Percentiles rank a stretch among this genome's conserved stretches.
Conservation (phyloP, 2,797 vertebrate species). For the Stomatorhinus walkeri region DNA sequence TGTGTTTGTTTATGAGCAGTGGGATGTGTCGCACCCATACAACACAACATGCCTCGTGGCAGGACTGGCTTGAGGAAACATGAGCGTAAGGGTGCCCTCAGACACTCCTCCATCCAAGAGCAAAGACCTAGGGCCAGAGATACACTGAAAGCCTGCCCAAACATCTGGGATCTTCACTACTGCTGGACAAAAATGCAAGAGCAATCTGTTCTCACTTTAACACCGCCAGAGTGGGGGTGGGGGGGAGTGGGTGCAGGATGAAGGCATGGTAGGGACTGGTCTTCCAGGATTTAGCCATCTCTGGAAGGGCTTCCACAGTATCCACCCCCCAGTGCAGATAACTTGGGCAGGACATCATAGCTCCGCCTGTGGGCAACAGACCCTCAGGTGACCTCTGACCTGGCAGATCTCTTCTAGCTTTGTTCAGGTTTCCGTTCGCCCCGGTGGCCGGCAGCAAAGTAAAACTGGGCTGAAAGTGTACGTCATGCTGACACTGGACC, state of each 20-base stretch:
- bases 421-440: background rate
- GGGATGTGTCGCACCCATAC: background rate
- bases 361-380: slow-evolving; percentile 10
- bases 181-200: background rate
- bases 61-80: background rate
- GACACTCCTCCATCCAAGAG: background rate
- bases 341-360: background rate
- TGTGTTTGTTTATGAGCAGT: slow-evolving; percentile 35
- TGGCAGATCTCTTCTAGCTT: background rate
- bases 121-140: background rate
- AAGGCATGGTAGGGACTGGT: background rate
- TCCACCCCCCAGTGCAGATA: background rate
- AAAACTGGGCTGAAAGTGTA: background rate
- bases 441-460: background rate
- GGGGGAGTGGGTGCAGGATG: background rate
- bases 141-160: background rate
- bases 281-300: background rate
- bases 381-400: slow-evolving; percentile 19
- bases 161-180: background rate
- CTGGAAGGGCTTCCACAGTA: background rate
- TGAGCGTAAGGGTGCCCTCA: background rate
- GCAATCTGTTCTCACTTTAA: background rate
- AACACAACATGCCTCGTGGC: background rate
- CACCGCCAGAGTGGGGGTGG: background rate
- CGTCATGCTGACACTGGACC: slow-evolving; percentile 16